Conservation (phyloP, 2,888 invertebrate species). For the Diaprepes abbreviatus region DNA sequence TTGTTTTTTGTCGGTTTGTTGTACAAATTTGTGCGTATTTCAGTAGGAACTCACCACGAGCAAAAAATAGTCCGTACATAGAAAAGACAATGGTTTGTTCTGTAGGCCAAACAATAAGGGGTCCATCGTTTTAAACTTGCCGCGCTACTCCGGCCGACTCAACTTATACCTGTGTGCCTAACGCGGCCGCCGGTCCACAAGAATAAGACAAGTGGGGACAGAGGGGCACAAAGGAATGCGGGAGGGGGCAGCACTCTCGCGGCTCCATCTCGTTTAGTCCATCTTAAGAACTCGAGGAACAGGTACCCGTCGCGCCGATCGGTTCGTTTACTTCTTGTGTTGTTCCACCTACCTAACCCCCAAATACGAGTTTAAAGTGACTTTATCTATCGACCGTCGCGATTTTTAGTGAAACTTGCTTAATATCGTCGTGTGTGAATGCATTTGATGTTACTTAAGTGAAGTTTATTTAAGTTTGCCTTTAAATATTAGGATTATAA, state of each 20-base stretch:
- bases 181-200: constrained; percentile 30
- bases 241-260: constrained; percentile 65
- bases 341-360: constrained; percentile 48
- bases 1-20: too few relatives aligned
- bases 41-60: not conserved
- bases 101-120: constrained; percentile 63
- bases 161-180: constrained; percentile 45
- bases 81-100: constrained; percentile 66
- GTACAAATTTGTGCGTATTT: not conserved
- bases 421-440: constrained; percentile 51
- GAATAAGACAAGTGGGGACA: constrained; percentile 52
- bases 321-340: constrained; percentile 50
- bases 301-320: constrained; percentile 54
- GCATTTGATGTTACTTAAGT: constrained; percentile 47
- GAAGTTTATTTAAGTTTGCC: constrained; percentile 45
- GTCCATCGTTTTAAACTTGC: constrained; percentile 42
- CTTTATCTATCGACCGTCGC: constrained; percentile 24
- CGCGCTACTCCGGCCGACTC: constrained; percentile 36
- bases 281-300: constrained; percentile 63
- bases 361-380: constrained; percentile 30
- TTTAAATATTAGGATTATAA: constrained; percentile 54
- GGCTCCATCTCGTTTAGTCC: constrained; percentile 64
- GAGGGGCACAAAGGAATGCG: constrained; percentile 64
- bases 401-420: constrained; percentile 40
- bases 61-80: constrained; percentile 54